Evolutionary conservation across 37 sponge, comb jelly and placozoan genomes (phyloP).

Genomic region (Chondrosia reniformis): DNA sequence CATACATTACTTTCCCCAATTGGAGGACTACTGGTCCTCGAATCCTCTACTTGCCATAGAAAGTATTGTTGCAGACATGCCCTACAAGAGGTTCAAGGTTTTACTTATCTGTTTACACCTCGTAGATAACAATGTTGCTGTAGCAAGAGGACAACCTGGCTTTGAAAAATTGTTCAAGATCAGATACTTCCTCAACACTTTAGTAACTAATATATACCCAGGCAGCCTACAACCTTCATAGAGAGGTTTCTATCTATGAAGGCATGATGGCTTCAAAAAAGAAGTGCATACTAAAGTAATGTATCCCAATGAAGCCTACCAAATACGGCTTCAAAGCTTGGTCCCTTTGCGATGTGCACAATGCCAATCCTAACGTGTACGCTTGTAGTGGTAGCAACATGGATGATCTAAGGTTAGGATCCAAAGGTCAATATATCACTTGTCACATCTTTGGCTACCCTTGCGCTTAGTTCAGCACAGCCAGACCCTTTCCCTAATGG

Average conservation of each 20-base stretch:
- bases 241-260: slow-evolving; percentile 6
- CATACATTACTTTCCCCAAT: background rate
- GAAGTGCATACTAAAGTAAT: background rate
- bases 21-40: background rate
- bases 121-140: background rate
- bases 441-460: too few relatives aligned
- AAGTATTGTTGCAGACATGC: background rate
- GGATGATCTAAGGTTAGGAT: too few relatives aligned
- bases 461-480: too few relatives aligned
- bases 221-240: background rate
- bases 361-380: too few relatives aligned
- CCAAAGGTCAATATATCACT: too few relatives aligned
- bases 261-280: slow-evolving; percentile 20
- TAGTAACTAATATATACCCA: background rate
- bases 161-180: background rate
- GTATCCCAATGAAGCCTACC: too few relatives aligned
- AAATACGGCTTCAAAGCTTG: slow-evolving; percentile 17
- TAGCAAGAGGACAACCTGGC: background rate
- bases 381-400: too few relatives aligned
- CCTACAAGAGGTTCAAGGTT: background rate
- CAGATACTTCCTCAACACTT: background rate
- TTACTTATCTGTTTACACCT: background rate
- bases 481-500: too few relatives aligned
- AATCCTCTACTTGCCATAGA: background rate
- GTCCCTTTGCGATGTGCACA: background rate